Evolutionary conservation across 1,140 invertebrate species (phyloP).

Genomic region (Anagrus nilaparvatae): DNA sequence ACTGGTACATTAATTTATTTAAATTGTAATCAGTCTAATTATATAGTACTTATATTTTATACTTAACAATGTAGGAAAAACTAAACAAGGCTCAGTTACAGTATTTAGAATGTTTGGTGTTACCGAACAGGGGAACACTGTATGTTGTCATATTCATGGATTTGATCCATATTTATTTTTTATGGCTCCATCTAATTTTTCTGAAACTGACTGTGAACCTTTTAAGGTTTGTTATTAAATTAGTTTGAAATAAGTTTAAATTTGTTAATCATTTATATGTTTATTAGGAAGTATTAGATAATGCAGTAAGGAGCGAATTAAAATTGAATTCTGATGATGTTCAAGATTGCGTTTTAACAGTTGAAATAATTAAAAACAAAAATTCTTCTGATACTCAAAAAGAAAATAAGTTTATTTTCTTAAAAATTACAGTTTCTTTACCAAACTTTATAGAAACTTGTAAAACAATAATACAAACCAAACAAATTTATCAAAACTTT

Average conservation of each 20-base stretch:
- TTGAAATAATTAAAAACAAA: slow-evolving; percentile 71
- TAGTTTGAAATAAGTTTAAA: neutral
- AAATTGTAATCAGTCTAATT: no score
- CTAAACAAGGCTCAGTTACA: slow-evolving; percentile 67
- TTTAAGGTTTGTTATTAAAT: slow-evolving; percentile 62
- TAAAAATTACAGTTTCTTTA: slow-evolving; percentile 81
- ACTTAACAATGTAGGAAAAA: no score
- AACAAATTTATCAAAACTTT: slow-evolving; percentile 46
- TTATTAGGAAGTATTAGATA: slow-evolving; percentile 59
- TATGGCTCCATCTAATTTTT: slow-evolving; percentile 67
- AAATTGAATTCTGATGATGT: slow-evolving; percentile 71
- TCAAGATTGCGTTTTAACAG: slow-evolving; percentile 70
- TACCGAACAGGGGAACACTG: slow-evolving; percentile 84
- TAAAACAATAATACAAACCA: slow-evolving; percentile 73
- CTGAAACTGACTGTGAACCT: slow-evolving; percentile 52
- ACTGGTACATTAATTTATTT: no score
- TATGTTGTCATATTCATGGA: slow-evolving; percentile 94
- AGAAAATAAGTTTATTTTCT: slow-evolving; percentile 64
- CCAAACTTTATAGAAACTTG: slow-evolving; percentile 76
- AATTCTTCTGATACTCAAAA: slow-evolving; percentile 86
- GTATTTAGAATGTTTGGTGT: slow-evolving; percentile 94
- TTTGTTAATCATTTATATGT: slow-evolving; percentile 2
- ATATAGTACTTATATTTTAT: no score
- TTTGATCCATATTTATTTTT: slow-evolving; percentile 96
- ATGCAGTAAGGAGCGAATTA: slow-evolving; percentile 69